Conservation (phyloP, 2,113 vertebrate species). For the Calyptomena viridis region DNA sequence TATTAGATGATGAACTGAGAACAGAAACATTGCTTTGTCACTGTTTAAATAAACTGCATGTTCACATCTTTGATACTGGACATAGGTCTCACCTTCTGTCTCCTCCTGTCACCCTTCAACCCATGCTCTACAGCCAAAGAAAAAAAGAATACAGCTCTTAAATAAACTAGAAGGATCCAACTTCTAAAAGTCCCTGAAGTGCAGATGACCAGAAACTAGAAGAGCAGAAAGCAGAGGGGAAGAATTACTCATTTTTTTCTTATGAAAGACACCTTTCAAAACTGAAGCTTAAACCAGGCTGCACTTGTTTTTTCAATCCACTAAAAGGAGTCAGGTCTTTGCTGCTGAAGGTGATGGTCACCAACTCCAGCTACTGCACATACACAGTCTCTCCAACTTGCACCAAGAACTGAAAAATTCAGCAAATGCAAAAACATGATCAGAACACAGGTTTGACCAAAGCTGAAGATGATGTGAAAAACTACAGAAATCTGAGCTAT, state of each 20-base stretch:
- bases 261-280: background rate
- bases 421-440: background rate
- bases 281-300: background rate
- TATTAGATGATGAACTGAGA: background rate
- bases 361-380: background rate
- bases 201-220: background rate
- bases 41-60: background rate
- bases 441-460: background rate
- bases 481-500: background rate
- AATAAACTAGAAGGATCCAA: background rate
- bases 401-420: background rate
- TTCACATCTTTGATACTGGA: background rate
- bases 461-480: rapidly evolving
- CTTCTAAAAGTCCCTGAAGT: background rate
- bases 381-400: rapidly evolving
- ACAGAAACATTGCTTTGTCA: background rate
- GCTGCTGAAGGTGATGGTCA: background rate
- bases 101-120: background rate
- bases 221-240: background rate
- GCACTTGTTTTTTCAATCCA: background rate
- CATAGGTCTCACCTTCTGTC: background rate
- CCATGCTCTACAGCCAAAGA: background rate
- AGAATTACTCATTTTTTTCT: background rate
- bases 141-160: background rate
- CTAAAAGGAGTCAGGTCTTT: background rate